Conservation (phyloP, 2,797 vertebrate species). For the Periophthalmus magnuspinnatus region DNA sequence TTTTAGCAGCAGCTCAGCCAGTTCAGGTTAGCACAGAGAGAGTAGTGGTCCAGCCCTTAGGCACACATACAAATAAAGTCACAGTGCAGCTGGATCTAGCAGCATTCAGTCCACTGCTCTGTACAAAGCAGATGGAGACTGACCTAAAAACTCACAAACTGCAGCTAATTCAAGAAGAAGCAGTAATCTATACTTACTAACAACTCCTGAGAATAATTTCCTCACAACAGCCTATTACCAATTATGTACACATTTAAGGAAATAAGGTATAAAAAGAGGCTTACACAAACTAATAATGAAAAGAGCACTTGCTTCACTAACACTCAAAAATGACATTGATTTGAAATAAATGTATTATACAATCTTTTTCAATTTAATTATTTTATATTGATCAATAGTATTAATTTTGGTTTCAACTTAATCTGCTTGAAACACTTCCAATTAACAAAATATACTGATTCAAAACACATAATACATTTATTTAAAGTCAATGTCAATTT, state of each 20-base stretch:
- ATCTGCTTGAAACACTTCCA: background rate
- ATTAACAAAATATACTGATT: background rate
- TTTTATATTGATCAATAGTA: background rate
- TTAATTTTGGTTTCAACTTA: background rate
- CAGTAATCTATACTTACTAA: conserved; percentile 35
- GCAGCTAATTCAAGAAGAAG: conserved; percentile 46
- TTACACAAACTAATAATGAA: background rate
- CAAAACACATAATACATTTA: background rate
- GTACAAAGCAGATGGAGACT: conserved; percentile 65
- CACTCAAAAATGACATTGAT: background rate
- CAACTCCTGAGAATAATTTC: conserved; percentile 42
- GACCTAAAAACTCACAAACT: conserved; percentile 50
- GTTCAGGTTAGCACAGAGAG: conserved; percentile 31
- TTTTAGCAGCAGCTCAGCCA: conserved; percentile 17
- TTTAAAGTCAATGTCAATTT: background rate
- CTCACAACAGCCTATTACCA: conserved; percentile 35
- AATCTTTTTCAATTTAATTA: conserved; percentile 14
- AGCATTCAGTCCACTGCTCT: conserved; percentile 57
- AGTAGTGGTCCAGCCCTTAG: conserved; percentile 47
- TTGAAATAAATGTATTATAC: conserved; percentile 17
- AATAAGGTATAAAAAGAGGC: background rate
- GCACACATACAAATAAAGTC: conserved; percentile 68
- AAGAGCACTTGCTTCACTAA: background rate
- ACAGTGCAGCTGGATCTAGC: conserved; percentile 68
- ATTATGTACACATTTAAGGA: background rate